Percentiles rank a stretch among this genome's conserved stretches.
phyloP scores from a whole-genome alignment of 1,140 invertebrate genomes.

The Drosophila asahinai region DNA sequence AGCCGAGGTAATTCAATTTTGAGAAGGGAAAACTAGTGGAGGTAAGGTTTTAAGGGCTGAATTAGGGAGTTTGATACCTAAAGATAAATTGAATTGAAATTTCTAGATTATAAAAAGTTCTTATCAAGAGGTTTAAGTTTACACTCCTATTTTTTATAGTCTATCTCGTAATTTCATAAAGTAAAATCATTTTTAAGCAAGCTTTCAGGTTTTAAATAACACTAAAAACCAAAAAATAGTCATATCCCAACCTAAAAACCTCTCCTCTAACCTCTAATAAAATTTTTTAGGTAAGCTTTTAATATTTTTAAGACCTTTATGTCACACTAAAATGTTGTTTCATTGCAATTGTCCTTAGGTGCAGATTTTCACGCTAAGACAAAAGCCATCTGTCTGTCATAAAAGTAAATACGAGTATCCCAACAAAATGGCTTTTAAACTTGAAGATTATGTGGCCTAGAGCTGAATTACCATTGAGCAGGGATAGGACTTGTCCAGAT shows the following conservation, averaged over 20 bases:
- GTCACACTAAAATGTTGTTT: neutral
- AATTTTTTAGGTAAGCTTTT: neutral
- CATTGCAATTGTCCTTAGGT: neutral
- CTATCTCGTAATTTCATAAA: no score
- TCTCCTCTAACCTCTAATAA: no score
- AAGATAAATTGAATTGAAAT: neutral
- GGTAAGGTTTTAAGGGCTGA: neutral
- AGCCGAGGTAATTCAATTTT: neutral
- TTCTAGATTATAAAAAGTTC: no score
- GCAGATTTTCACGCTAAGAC: neutral
- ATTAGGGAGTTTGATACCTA: neutral
- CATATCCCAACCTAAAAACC: neutral
- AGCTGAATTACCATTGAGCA: neutral
- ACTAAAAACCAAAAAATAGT: neutral
- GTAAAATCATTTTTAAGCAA: neutral
- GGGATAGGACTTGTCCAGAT: neutral
- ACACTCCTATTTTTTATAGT: neutral
- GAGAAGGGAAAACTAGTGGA: neutral
- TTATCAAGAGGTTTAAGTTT: no score
- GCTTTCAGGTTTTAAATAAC: no score
- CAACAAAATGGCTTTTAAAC: neutral
- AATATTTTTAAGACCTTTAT: conserved; percentile 1
- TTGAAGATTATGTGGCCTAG: conserved; percentile 2
- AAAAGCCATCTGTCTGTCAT: neutral
- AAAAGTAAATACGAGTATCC: conserved; percentile 3